Evolutionary conservation across 2,888 invertebrate genomes (phyloP), one percentile per base, ranked within the genome.

Genomic region (Calameuta filiformis): DNA sequence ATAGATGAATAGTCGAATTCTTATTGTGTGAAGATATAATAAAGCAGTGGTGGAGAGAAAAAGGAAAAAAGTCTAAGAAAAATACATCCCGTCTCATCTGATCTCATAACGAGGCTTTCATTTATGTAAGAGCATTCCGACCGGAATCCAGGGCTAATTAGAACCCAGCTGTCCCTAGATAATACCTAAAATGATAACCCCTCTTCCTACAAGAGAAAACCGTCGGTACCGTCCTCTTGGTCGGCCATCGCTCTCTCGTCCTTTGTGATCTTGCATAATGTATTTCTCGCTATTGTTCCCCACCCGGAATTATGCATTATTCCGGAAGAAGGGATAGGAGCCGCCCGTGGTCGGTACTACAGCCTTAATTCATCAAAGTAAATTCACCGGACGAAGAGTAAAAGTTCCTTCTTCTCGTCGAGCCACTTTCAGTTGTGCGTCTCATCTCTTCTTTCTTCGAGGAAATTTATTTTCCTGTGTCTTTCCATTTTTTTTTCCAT

Each of bases 181-280:
- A 90, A 91, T 90, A 91, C 56, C 56, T 91, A 89, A 89, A 89
- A 87, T 87, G 85, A 73, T 76, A 79, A 79, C n/a, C 37, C 74
- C 35, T 35, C 35, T 15, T 35, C 11, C 35, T n/a, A 23, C 56
- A 56, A 56, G 56, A 56, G 56, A 56, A 23, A 56, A 56, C 56
- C 37, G 77, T 74, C 71, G 76, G 12, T 76, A 37, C 71, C 35
- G 75, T 35, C 75, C 68, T 15, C 75, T 78, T 73, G 68, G 78
- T 81, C 79, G 81, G 83, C 85, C 83, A 56, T 56, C 56, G 23
- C 56, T 56, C 56, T 56, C 56, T 56, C 79, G 81, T 85, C 84
- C 86, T 90, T 90, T 91, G 91, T 90, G 90, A 91, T 91, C 90
- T 91, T 87, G 91, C 91, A 90, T 91, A 91, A 91, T 91, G 91